phyloP scores from a whole-genome alignment of 2,888 invertebrate genomes.

The Himalopsyche tibetana region DNA sequence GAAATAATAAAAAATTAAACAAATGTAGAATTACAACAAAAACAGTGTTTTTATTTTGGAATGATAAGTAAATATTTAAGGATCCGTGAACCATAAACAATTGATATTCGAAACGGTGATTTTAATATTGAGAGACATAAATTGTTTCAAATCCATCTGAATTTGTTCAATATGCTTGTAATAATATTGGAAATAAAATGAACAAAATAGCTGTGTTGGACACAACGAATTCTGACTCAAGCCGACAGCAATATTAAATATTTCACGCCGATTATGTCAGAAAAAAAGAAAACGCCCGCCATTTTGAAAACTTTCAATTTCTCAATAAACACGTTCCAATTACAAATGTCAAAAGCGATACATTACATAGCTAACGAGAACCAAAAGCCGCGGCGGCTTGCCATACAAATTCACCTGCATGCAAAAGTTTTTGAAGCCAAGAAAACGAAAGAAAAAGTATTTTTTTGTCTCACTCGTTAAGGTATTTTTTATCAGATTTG shows the following conservation, averaged over 20 bases:
- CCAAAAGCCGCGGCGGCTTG: background rate
- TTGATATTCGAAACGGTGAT: too few species aligned
- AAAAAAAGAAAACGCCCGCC: slow-evolving; percentile 41
- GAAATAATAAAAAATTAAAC: too few species aligned
- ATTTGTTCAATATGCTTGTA: background rate
- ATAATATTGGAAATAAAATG: background rate
- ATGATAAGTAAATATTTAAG: too few species aligned
- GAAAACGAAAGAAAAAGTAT: background rate
- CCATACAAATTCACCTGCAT: background rate
- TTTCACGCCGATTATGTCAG: slow-evolving; percentile 16
- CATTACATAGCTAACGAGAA: slow-evolving; percentile 38
- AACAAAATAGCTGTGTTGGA: background rate
- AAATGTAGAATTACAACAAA: too few species aligned
- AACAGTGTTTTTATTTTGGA: too few species aligned
- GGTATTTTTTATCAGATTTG: background rate
- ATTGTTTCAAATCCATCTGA: too few species aligned
- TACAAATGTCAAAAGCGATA: slow-evolving; percentile 42
- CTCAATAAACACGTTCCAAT: slow-evolving; percentile 43
- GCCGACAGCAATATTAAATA: slow-evolving; percentile 23
- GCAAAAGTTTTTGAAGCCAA: background rate
- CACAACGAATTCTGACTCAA: slow-evolving; percentile 2
- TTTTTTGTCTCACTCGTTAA: slow-evolving; percentile 8
- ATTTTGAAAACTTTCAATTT: slow-evolving; percentile 40
- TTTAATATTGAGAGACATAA: too few species aligned
- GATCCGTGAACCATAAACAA: too few species aligned